phyloP scores from a whole-genome alignment of 2,113 vertebrate species.

The Cyanocitta stelleri region DNA sequence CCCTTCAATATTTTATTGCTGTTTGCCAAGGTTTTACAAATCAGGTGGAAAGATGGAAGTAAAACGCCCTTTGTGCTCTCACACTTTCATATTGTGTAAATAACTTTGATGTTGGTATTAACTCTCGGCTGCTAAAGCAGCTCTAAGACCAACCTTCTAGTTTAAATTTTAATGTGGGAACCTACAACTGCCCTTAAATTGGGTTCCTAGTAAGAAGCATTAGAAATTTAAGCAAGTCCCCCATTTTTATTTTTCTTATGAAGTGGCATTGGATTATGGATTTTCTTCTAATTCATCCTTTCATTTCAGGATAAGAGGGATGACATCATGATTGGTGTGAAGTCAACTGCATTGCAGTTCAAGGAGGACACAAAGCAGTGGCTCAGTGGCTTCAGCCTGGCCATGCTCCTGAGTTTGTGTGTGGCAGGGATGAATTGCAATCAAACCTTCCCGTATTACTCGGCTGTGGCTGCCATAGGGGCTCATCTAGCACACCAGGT shows the following conservation, averaged over 20 bases:
- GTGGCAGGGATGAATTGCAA: conserved; percentile 76
- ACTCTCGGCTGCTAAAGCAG: neutral
- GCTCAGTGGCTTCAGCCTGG: conserved; percentile 82
- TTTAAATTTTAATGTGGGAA: neutral
- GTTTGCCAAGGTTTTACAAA: neutral
- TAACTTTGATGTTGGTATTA: fast-evolving
- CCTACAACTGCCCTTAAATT: neutral
- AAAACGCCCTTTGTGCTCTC: neutral
- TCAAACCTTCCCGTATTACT: conserved; percentile 86
- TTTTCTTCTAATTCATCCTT: neutral
- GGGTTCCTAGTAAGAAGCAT: neutral
- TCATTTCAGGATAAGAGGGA: conserved; percentile 87
- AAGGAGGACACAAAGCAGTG: conserved; percentile 85
- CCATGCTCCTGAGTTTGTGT: conserved; percentile 83
- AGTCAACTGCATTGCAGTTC: conserved; percentile 89
- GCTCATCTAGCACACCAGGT: conserved; percentile 86
- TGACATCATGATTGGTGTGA: conserved; percentile 84
- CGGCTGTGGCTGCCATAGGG: conserved; percentile 68
- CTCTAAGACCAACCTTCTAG: neutral
- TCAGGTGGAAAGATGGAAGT: neutral
- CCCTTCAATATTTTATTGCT: neutral
- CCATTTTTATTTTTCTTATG: neutral
- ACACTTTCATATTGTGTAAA: neutral
- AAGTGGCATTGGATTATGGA: neutral
- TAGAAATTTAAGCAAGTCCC: neutral